A percentile compares a stretch with the other conserved stretches of the same genome.
phyloP scores from a whole-genome alignment of 2,888 invertebrate species.

The Galerucella pusilla region DNA sequence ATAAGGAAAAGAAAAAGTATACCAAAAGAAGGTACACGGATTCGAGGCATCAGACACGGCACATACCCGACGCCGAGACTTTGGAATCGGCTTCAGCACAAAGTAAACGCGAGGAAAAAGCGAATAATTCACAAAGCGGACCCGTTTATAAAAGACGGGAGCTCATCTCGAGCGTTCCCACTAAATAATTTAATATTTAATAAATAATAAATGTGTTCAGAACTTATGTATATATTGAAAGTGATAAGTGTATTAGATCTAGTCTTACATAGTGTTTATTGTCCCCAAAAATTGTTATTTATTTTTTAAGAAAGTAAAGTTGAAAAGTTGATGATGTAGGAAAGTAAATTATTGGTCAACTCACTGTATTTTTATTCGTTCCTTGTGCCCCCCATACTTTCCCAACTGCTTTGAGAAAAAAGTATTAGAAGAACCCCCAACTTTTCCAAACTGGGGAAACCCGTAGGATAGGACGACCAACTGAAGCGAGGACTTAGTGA shows the following conservation, averaged over 20 bases:
- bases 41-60: constrained; percentile 70
- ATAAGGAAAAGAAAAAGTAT: constrained; percentile 70
- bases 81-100: constrained; percentile 58
- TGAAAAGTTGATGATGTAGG: constrained; percentile 52
- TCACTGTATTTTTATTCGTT: constrained; percentile 1
- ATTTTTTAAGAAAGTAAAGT: constrained; percentile 54
- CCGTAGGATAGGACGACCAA: too few relatives aligned
- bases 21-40: constrained; percentile 72
- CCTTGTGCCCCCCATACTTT: not conserved
- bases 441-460: too few relatives aligned
- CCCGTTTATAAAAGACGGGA: constrained; percentile 83
- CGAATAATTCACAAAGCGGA: constrained; percentile 57
- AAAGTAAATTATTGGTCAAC: constrained; percentile 41
- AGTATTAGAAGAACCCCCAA: too few relatives aligned
- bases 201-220: constrained; percentile 50
- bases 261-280: constrained; percentile 51
- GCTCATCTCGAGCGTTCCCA: constrained; percentile 81
- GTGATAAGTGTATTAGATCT: constrained; percentile 53
- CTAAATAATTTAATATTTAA: constrained; percentile 49
- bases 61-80: constrained; percentile 69
- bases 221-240: constrained; percentile 45
- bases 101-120: constrained; percentile 48
- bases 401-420: not conserved
- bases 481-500: too few relatives aligned
- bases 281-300: constrained; percentile 51